These are phyloP conservation scores for Drosophila subpulchrella DNA, from an alignment of 1,140 invertebrate genomes.

Conservation along the genomic window DNA sequence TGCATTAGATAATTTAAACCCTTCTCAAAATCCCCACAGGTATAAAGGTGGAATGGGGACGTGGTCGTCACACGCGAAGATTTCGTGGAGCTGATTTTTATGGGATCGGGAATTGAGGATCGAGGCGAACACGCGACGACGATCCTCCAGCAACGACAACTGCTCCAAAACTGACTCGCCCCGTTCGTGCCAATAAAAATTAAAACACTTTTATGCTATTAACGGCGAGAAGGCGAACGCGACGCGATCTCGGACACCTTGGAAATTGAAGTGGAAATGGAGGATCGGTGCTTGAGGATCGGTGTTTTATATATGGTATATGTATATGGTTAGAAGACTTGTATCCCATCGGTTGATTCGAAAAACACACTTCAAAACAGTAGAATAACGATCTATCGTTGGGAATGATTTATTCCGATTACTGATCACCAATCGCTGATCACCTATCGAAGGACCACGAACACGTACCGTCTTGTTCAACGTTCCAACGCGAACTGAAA, in stretches of 20 bases:
- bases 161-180: constrained; percentile 59
- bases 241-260: constrained; percentile 51
- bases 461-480: constrained; percentile 68
- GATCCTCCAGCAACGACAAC: constrained; percentile 65
- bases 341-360: constrained; percentile 39
- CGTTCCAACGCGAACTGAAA: constrained; percentile 77
- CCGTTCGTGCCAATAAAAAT: constrained; percentile 80
- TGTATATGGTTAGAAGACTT: neutral
- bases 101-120: constrained; percentile 48
- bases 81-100: constrained; percentile 69
- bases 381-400: constrained; percentile 11
- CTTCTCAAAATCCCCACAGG: constrained; percentile 52
- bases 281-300: constrained; percentile 34
- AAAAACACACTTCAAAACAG: constrained; percentile 44
- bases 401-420: neutral
- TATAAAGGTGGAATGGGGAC: constrained; percentile 51
- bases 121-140: constrained; percentile 55
- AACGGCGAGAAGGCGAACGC: constrained; percentile 69
- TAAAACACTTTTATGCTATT: constrained; percentile 81
- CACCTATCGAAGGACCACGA: neutral
- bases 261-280: constrained; percentile 43
- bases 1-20: constrained; percentile 71
- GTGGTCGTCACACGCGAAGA: constrained; percentile 52
- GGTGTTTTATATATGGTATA: constrained; percentile 6
- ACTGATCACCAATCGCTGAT: constrained; percentile 7